Percentiles rank a stretch among this genome's conserved stretches.
phyloP scores from a whole-genome alignment of 2,113 vertebrate genomes.

The Daphoenositta chrysoptera region DNA sequence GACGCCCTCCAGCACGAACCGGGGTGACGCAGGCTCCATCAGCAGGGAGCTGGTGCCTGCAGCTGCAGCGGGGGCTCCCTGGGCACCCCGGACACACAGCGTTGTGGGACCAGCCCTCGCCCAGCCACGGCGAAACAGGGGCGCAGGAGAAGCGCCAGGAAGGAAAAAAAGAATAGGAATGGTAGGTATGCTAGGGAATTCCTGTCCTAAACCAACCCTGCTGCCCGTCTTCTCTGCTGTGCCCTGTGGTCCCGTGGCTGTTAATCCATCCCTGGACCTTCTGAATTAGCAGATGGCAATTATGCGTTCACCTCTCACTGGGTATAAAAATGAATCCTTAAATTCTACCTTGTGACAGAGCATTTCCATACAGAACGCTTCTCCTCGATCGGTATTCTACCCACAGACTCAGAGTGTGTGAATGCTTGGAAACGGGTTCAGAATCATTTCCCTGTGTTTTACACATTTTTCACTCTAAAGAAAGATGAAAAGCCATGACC shows the following conservation, averaged over 20 bases:
- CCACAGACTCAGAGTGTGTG: fast-evolving
- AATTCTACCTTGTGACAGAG: neutral
- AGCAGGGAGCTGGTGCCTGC: neutral
- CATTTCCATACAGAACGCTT: neutral
- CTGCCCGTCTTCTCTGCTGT: neutral
- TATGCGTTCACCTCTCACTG: neutral
- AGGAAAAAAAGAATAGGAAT: neutral
- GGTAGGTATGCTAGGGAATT: too few relatives aligned
- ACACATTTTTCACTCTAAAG: neutral
- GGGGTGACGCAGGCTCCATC: neutral
- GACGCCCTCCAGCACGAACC: neutral
- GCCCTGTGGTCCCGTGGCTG: neutral
- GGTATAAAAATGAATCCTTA: neutral
- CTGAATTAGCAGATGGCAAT: neutral
- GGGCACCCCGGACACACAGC: too few relatives aligned
- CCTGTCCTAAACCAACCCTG: neutral
- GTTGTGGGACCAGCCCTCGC: fast-evolving
- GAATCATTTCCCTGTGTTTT: neutral
- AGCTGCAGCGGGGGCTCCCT: neutral
- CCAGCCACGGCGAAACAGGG: neutral
- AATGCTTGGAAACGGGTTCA: neutral
- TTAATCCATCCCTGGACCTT: neutral
- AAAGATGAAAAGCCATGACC: neutral
- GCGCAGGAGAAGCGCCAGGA: neutral
- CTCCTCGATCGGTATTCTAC: neutral